Conservation (phyloP, 1,140 invertebrate species). For the Zophobas morio region DNA sequence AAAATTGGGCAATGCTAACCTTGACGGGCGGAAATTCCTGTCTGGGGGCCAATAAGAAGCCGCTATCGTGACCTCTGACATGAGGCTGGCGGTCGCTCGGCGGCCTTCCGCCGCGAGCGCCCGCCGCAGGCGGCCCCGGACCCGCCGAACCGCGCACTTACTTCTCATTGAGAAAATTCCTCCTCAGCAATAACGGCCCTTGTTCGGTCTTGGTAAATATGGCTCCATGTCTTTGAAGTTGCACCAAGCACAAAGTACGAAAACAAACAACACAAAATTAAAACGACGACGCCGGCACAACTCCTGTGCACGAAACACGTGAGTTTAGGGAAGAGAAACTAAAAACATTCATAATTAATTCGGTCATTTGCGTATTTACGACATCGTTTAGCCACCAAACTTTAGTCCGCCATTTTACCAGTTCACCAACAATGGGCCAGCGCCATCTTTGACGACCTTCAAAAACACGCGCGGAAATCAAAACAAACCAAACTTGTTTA, state of each 20-base stretch:
- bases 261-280: constrained; percentile 41
- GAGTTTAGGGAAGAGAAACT: constrained; percentile 24
- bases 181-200: constrained; percentile 49
- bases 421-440: constrained; percentile 61
- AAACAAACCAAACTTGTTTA: constrained; percentile 13
- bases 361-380: constrained; percentile 54
- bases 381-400: constrained; percentile 61
- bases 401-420: constrained; percentile 63
- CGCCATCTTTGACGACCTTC: constrained; percentile 61
- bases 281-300: constrained; percentile 10
- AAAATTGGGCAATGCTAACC: constrained; percentile 11
- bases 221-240: constrained; percentile 60
- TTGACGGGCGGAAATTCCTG: constrained; percentile 43
- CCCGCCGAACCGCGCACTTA: constrained; percentile 50
- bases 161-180: constrained; percentile 60
- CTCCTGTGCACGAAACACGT: constrained; percentile 9
- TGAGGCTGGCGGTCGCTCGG: constrained; percentile 4
- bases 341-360: constrained; percentile 49
- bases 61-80: constrained; percentile 60
- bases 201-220: constrained; percentile 64
- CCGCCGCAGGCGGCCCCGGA: not conserved
- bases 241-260: constrained; percentile 44
- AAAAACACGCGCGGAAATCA: constrained; percentile 16
- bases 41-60: constrained; percentile 49
- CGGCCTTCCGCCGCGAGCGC: not conserved